Evolutionary conservation across 2,113 vertebrate genomes (phyloP), one percentile per base, ranked within the genome.

Genomic region (Hydrolagus affinis): DNA sequence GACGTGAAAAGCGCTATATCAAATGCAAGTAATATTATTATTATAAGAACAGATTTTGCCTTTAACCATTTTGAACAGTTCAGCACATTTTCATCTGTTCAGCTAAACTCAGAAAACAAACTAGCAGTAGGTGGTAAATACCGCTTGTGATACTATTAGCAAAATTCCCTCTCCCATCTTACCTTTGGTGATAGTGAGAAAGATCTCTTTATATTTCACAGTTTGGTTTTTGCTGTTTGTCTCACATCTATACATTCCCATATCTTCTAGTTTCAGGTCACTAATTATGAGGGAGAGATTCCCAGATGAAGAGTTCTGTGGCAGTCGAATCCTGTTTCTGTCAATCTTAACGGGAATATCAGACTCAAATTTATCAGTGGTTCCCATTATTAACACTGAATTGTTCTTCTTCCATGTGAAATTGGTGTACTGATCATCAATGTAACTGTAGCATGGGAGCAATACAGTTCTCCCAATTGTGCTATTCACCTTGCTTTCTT

Each of bases 281-380:
- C 25, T 83, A 62, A 83, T 83, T 32, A 17, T 64, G 17, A 83
- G 78, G 28, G 78, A 83, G 78, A 68, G 78, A 83, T 83, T 83
- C 62, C 23, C 59, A 83, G 60, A 66, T 68, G 78, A 83, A 32
- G 28, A 21, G 12, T 66, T 83, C 32, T 15, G 25, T 83, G 78
- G 78, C 28, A 83, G 62, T 83, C 66, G 78, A 83, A 83, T 66
- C 62, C 78, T 83, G 15, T 83, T 32, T 32, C 1, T 23, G 15
- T 66, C 19, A 66, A 28, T 66, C 32, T 66, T 28, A 83, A 66
- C 78, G 19, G 30, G 15, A 68, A 64, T 8, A 32, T 19, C 30
- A 62, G 66, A 17, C 21, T 83, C 28, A 30, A 62, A 83, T 28
- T 83, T 83, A 28, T 62, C 15, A 83, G 30, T 25, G 25, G 25